Base-by-base conservation (phyloP, 1,140 invertebrate species). In the Protaetia brevitarsis region DNA sequence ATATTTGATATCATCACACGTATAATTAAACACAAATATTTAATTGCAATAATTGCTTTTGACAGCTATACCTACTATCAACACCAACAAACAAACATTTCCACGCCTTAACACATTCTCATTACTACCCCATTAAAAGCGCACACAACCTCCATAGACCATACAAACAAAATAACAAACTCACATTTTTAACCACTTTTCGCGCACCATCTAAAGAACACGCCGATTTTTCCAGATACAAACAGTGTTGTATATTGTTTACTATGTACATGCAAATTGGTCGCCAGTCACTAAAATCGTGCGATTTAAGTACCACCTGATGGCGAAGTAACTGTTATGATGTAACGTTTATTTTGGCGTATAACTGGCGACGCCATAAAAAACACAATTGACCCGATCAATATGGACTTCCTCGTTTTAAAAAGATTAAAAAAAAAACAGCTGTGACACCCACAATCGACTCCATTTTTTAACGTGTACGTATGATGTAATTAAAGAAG, bases 351-450 rank as follows among this genome's bases (percentile, higher is more conserved):
- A 51, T 51, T 51, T 51, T 51, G 8, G 41, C 19, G 19, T 23
- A 23, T 51, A 51, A 51, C 34, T 37, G 34, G 34, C 34, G 16
- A 37, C 5, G 34, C 10, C 34, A 37, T 37, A 37, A 37, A 37
- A 51, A 19, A 23, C 5, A n/a, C 26, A 51, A 51, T 51, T 23
- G 21, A 30, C 6, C 26, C 4, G 26, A 59, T 59, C 57, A 29
- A 59, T 59, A 30, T 59, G 27, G 57, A n/a, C 26, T 59, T 59
- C 30, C 57, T 29, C 16, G n/a, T n/a, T n/a, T n/a, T n/a, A n/a
- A n/a, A n/a, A n/a, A n/a, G n/a, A n/a, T n/a, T n/a, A n/a, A n/a
- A n/a, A 59, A 51, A 26, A 51, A 23, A 51, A 23, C 41, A 23
- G 41, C 41, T 51, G 41, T 23, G 6, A 3, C 41, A 8, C 41